A percentile compares a stretch with the other conserved stretches of the same genome.
Evolutionary conservation across 2,888 invertebrate species (phyloP).

Genomic region (Drosophila mayaguana): DNA sequence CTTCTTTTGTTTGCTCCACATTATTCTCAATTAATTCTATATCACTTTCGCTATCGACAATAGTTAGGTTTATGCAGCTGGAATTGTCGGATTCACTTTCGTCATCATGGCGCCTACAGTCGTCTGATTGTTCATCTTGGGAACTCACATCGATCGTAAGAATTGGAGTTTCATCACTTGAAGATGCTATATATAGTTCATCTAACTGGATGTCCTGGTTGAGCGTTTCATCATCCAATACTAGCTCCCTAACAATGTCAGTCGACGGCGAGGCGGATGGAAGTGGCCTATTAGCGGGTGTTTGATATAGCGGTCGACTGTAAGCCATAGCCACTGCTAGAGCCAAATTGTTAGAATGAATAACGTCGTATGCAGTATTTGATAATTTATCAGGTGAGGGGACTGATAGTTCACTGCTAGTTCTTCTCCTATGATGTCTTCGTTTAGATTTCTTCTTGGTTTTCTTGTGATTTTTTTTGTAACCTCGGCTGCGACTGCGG

Average conservation of each 20-base stretch:
- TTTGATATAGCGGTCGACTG: slow-evolving; percentile 44
- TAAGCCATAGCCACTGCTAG: slow-evolving; percentile 66
- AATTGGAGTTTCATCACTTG: slow-evolving; percentile 44
- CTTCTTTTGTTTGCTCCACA: background rate
- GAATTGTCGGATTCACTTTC: background rate
- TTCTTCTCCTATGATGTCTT: background rate
- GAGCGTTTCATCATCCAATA: slow-evolving; percentile 57
- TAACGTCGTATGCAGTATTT: slow-evolving; percentile 7
- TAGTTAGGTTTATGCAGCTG: slow-evolving; percentile 48
- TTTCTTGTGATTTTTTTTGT: slow-evolving; percentile 41
- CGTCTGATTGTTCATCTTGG: slow-evolving; percentile 30
- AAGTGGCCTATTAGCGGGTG: background rate
- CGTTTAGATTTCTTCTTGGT: slow-evolving; percentile 22
- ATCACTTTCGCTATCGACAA: slow-evolving; percentile 38
- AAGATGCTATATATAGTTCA: slow-evolving; percentile 39
- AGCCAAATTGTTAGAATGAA: slow-evolving; percentile 46
- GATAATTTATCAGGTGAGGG: background rate
- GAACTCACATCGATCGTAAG: slow-evolving; percentile 72
- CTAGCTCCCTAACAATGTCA: slow-evolving; percentile 60
- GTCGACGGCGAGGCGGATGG: slow-evolving; percentile 26
- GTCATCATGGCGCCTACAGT: slow-evolving; percentile 14
- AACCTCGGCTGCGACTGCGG: slow-evolving; percentile 10
- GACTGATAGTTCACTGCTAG: background rate
- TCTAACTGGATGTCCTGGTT: background rate
- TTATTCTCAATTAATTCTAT: slow-evolving; percentile 49